Percentiles rank a stretch among this genome's conserved stretches.
Evolutionary conservation across 2,797 vertebrate species (phyloP).

Genomic region (Adrianichthys oophorus): DNA sequence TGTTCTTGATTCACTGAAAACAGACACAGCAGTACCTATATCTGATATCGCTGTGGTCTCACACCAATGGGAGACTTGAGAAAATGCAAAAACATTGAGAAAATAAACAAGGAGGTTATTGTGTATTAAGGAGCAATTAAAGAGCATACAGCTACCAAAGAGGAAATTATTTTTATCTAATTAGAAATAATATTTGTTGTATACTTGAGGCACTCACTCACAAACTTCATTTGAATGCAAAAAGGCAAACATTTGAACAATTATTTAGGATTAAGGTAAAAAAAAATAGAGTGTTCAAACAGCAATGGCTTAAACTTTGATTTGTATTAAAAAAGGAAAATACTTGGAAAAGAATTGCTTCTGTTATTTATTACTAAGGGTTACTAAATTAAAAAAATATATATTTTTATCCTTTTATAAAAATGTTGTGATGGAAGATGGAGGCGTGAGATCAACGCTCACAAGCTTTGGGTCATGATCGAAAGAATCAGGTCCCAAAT

Average conservation of each 20-base stretch:
- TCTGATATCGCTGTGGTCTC: constrained; percentile 52
- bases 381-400: no score
- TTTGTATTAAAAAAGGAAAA: background rate
- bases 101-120: background rate
- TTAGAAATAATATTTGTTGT: background rate
- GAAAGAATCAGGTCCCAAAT: no score
- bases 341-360: background rate
- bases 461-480: no score
- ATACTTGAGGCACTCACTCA: background rate
- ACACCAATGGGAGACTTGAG: constrained; percentile 47
- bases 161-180: constrained; percentile 1
- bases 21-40: constrained; percentile 68
- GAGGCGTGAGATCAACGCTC: no score
- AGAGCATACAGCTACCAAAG: constrained; percentile 4
- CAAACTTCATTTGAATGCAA: no score
- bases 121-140: constrained; percentile 14
- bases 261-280: background rate
- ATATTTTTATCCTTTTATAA: no score
- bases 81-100: constrained; percentile 21
- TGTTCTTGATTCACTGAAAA: constrained; percentile 78
- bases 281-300: no score
- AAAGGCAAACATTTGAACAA: background rate
- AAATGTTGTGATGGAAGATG: no score
- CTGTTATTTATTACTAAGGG: background rate
- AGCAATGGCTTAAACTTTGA: no score